phyloP scores from a whole-genome alignment of 1,140 invertebrate species.

The Pinna nobilis region DNA sequence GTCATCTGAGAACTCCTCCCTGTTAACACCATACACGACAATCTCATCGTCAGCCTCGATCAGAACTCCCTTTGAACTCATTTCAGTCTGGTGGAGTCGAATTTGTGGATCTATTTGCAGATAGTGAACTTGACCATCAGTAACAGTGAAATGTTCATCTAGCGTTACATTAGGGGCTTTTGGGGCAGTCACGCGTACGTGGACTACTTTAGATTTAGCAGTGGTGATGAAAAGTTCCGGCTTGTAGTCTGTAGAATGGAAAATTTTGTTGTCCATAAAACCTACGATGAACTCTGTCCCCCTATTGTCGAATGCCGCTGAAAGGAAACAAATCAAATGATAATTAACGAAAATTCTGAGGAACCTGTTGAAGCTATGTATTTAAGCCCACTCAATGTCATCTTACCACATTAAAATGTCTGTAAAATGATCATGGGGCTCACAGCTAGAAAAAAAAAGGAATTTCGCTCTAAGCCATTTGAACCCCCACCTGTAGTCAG shows the following conservation, averaged over 20 bases:
- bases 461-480: too few relatives aligned
- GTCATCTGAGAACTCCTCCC: conserved; percentile 50
- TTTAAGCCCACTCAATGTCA: too few relatives aligned
- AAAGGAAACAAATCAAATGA: neutral
- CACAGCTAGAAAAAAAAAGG: too few relatives aligned
- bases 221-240: conserved; percentile 29
- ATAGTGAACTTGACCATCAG: neutral
- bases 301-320: conserved; percentile 15
- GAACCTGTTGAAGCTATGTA: too few relatives aligned
- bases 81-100: conserved; percentile 12
- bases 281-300: conserved; percentile 22
- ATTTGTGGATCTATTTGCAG: conserved; percentile 5
- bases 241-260: neutral
- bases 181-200: conserved; percentile 15
- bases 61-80: conserved; percentile 40
- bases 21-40: conserved; percentile 53
- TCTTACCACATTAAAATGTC: too few relatives aligned
- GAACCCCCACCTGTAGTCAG: too few relatives aligned
- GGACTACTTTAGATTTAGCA: neutral
- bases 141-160: neutral
- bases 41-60: conserved; percentile 47
- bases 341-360: too few relatives aligned
- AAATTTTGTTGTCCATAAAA: conserved; percentile 28
- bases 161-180: neutral
- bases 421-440: too few relatives aligned